Evolutionary conservation across 1,140 invertebrate genomes (phyloP).

Genomic region (Pogonognathellus flavescens): DNA sequence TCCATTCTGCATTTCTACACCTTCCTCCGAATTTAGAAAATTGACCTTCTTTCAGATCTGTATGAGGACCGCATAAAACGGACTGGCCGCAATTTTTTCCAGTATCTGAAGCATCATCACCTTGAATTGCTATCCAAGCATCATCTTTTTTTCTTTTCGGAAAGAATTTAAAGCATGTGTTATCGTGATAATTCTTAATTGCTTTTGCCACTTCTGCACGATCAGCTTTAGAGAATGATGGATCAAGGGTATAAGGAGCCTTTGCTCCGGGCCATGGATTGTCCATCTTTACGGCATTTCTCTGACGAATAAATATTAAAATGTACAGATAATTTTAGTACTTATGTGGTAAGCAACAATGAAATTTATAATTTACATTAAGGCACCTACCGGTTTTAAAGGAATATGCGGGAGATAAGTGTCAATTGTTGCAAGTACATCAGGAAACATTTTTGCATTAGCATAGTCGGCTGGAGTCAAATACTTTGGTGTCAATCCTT

Average conservation of each 20-base stretch:
- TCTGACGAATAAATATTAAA: not conserved
- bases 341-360: no score
- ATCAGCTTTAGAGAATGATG: constrained; percentile 48
- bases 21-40: constrained; percentile 62
- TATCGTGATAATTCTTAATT: constrained; percentile 55
- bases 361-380: no score
- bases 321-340: not conserved
- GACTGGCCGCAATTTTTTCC: constrained; percentile 52
- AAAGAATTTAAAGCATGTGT: constrained; percentile 62
- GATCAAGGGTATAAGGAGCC: constrained; percentile 61
- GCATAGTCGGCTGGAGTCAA: no score
- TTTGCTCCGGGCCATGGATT: constrained; percentile 26
- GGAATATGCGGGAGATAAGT: no score
- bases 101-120: not conserved
- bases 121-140: constrained; percentile 57
- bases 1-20: constrained; percentile 59
- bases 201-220: constrained; percentile 58
- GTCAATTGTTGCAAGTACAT: no score
- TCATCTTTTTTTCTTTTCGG: constrained; percentile 39
- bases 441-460: no score
- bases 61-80: constrained; percentile 53
- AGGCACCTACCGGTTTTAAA: no score
- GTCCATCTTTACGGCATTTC: not conserved
- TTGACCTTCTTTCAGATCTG: constrained; percentile 50
- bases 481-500: no score